These are phyloP conservation scores for Maniola hyperantus DNA, from an alignment of 2,888 invertebrate species.

Conservation along the genomic window DNA sequence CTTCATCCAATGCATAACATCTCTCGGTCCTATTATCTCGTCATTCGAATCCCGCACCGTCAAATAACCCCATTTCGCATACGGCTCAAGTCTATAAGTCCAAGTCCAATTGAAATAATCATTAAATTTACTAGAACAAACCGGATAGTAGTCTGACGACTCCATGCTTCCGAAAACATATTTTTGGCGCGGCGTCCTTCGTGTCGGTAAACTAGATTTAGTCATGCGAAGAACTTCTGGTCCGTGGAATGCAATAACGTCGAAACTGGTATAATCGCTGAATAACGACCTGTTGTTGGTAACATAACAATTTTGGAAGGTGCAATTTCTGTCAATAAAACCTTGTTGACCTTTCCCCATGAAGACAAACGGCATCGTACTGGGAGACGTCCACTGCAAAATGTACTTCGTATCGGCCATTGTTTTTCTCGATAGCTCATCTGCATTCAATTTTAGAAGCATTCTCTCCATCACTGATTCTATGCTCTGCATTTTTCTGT, in stretches of 20 bases:
- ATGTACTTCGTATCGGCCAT: constrained; percentile 50
- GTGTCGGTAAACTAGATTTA: constrained; percentile 42
- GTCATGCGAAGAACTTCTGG: constrained; percentile 49
- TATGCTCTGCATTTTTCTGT: not conserved
- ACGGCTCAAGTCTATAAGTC: constrained; percentile 64
- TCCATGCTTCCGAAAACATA: constrained; percentile 64
- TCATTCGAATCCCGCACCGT: constrained; percentile 54
- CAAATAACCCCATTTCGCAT: constrained; percentile 63
- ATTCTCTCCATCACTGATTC: constrained; percentile 1
- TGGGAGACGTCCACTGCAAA: constrained; percentile 55
- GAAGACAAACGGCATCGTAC: constrained; percentile 52
- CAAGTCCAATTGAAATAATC: constrained; percentile 71
- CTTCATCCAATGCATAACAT: constrained; percentile 60
- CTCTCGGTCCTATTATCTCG: constrained; percentile 57
- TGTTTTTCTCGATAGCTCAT: not conserved
- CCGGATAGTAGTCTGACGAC: constrained; percentile 59
- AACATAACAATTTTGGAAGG: constrained; percentile 59
- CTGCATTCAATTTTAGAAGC: constrained; percentile 8
- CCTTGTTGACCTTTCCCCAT: constrained; percentile 48
- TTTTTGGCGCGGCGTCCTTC: constrained; percentile 57
- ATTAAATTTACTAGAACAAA: constrained; percentile 52
- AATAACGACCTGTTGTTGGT: constrained; percentile 50
- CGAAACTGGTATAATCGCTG: constrained; percentile 53
- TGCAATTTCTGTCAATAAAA: constrained; percentile 55
- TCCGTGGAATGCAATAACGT: constrained; percentile 60